phyloP scores from a whole-genome alignment of 1,140 invertebrate species.

The Drosophila nigromelanica region DNA sequence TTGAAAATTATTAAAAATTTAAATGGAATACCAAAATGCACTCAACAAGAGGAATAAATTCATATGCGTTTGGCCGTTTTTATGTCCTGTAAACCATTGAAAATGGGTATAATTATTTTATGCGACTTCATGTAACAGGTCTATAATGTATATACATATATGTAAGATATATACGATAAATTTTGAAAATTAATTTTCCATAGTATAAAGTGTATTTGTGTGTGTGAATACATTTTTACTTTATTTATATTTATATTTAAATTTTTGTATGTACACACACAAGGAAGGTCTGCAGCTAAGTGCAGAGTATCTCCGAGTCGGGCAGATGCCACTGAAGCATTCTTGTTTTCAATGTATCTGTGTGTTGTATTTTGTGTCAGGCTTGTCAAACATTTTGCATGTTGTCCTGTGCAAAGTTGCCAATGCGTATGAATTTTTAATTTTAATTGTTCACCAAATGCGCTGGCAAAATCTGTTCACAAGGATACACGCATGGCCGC shows the following conservation, averaged over 20 bases:
- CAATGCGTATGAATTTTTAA: constrained; percentile 76
- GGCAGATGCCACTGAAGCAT: background rate
- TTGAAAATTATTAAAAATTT: constrained; percentile 82
- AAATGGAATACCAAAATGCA: constrained; percentile 81
- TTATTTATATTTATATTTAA: too few relatives aligned
- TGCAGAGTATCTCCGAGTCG: too few relatives aligned
- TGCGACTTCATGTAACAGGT: too few relatives aligned
- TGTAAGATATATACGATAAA: too few relatives aligned
- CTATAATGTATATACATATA: too few relatives aligned
- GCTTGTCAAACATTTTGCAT: constrained; percentile 76
- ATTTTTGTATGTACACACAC: too few relatives aligned
- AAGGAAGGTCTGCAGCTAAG: too few relatives aligned
- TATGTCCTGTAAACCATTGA: too few relatives aligned
- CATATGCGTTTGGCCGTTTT: constrained; percentile 28
- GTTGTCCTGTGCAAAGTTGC: constrained; percentile 45
- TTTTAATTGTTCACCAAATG: constrained; percentile 80
- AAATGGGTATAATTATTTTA: too few relatives aligned
- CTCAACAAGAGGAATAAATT: constrained; percentile 52
- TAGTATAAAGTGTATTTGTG: too few relatives aligned
- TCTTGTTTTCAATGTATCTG: constrained; percentile 23
- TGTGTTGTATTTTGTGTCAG: constrained; percentile 72
- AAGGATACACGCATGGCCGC: constrained; percentile 23
- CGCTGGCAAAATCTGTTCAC: constrained; percentile 65
- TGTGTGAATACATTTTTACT: too few relatives aligned
- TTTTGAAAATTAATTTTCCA: too few relatives aligned